phyloP scores from a whole-genome alignment of 2,888 invertebrate genomes.

The Diarsia mendica region DNA sequence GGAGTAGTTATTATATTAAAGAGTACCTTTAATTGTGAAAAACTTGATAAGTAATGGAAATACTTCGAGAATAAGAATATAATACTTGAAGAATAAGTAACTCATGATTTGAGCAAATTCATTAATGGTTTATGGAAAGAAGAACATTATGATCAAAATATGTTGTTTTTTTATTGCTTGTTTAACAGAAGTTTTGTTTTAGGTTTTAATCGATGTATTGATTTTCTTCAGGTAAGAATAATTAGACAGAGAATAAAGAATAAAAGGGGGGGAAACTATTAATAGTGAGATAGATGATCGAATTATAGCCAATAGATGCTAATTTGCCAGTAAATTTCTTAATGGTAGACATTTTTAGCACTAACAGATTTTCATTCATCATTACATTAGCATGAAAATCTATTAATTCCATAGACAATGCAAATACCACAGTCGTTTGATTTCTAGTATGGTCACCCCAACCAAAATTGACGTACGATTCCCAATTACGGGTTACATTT shows the following conservation, averaged over 20 bases:
- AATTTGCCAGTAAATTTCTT: constrained; percentile 15
- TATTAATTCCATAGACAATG: constrained; percentile 30
- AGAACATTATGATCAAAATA: no score
- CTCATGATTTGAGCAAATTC: no score
- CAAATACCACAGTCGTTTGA: constrained; percentile 16
- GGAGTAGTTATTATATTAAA: not conserved
- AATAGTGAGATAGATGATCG: not conserved
- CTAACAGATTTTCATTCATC: constrained; percentile 42
- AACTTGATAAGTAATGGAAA: not conserved
- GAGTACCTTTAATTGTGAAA: no score
- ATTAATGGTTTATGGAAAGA: no score
- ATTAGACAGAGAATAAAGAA: no score
- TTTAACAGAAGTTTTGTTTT: no score
- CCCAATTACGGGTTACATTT: constrained; percentile 80
- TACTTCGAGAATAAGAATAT: no score
- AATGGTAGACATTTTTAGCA: constrained; percentile 13
- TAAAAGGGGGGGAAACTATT: not conserved
- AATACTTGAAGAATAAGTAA: no score
- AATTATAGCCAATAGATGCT: constrained; percentile 3
- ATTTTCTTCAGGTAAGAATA: not conserved
- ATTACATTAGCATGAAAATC: constrained; percentile 43
- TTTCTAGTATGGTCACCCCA: constrained; percentile 75
- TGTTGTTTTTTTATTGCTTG: no score
- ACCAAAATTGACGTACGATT: constrained; percentile 79
- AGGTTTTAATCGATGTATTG: no score